phyloP scores from a whole-genome alignment of 2,113 vertebrate species.

The Heterotis niloticus region DNA sequence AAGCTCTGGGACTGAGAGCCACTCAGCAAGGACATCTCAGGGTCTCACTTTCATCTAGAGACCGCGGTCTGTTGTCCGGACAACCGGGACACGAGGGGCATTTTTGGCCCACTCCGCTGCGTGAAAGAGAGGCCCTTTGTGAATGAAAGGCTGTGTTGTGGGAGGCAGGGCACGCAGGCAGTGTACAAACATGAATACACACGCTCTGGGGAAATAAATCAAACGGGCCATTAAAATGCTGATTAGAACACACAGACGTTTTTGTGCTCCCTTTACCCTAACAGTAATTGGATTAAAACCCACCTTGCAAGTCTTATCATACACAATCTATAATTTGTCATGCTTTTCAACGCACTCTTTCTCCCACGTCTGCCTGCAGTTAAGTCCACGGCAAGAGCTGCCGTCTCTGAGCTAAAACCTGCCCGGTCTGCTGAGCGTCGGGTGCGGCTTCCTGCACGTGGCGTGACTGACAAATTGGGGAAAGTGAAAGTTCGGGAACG shows the following conservation, averaged over 20 bases:
- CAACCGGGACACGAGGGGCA: slow-evolving; percentile 64
- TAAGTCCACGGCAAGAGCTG: background rate
- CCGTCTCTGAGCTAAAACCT: background rate
- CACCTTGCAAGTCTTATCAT: background rate
- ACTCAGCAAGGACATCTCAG: slow-evolving; percentile 44
- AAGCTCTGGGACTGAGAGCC: background rate
- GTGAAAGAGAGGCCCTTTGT: slow-evolving; percentile 57
- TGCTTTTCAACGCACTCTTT: background rate
- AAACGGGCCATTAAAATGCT: background rate
- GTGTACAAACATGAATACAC: slow-evolving; percentile 58
- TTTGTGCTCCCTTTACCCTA: background rate
- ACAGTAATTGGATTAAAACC: slow-evolving; percentile 8
- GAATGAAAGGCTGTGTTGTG: slow-evolving; percentile 46
- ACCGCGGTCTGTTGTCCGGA: slow-evolving; percentile 59
- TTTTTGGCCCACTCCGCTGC: slow-evolving; percentile 57
- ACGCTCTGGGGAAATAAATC: slow-evolving; percentile 25
- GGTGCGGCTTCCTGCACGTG: background rate
- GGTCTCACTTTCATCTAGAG: slow-evolving; percentile 48
- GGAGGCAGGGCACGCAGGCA: slow-evolving; percentile 66
- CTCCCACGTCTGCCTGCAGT: background rate
- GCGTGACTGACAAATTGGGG: background rate
- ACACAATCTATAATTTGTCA: background rate
- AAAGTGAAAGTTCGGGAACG: no score
- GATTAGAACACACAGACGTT: background rate
- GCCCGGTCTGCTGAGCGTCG: background rate